Percentiles rank a stretch among this genome's conserved stretches.
Conservation (phyloP, 2,888 invertebrate genomes). For the Uloborus plumipes region DNA sequence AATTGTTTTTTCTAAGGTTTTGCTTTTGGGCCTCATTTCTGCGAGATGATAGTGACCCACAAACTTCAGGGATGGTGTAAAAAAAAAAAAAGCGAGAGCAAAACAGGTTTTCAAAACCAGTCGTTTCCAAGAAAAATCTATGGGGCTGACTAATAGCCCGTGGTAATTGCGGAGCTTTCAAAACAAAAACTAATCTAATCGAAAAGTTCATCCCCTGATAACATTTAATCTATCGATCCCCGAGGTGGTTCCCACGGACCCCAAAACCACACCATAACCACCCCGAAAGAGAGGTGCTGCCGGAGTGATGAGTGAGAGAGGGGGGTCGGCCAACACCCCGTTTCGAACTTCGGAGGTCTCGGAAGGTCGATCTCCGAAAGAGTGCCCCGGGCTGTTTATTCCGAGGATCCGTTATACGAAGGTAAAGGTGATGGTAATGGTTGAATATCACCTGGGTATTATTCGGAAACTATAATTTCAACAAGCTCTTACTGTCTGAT, state of each 20-base stretch:
- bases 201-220: constrained; percentile 16
- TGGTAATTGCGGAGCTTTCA: constrained; percentile 2
- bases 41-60: too few relatives aligned
- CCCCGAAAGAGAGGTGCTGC: not conserved
- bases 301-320: not conserved
- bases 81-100: too few relatives aligned
- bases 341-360: constrained; percentile 14
- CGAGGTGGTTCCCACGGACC: constrained; percentile 44
- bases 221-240: constrained; percentile 40
- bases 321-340: constrained; percentile 8
- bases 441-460: too few relatives aligned
- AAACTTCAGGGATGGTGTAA: too few relatives aligned
- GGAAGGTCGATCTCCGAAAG: not conserved
- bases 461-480: too few relatives aligned
- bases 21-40: too few relatives aligned
- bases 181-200: constrained; percentile 29
- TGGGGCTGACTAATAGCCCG: constrained; percentile 35
- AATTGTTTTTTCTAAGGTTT: too few relatives aligned
- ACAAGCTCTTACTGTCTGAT: too few relatives aligned
- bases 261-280: not conserved
- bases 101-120: too few relatives aligned
- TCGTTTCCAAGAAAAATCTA: constrained; percentile 1
- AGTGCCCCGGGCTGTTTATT: constrained; percentile 5
- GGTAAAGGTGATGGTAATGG: not conserved
- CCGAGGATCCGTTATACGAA: not conserved